Conservation (phyloP, 2,113 vertebrate species). For the Anoplopoma fimbria region DNA sequence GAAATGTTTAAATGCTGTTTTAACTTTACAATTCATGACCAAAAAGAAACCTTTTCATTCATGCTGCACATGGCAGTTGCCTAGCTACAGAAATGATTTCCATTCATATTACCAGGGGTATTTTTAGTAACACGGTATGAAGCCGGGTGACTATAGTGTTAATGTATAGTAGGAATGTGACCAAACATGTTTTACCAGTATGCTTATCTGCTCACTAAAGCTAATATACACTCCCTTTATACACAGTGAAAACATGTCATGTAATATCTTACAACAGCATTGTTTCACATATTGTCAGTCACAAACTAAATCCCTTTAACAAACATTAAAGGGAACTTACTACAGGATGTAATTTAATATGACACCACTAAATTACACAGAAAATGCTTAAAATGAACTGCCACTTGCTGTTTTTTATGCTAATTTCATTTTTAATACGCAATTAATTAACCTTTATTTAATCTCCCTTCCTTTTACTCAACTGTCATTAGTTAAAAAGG, state of each 20-base stretch:
- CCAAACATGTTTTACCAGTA: background rate
- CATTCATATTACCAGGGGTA: conserved; percentile 9
- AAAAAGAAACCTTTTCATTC: conserved; percentile 9
- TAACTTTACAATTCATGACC: no score
- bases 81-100: conserved; percentile 18
- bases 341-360: background rate
- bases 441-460: no score
- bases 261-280: background rate
- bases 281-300: background rate
- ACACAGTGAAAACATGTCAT: background rate
- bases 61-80: conserved; percentile 20
- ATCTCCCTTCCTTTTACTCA: background rate
- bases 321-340: background rate
- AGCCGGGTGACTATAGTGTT: background rate
- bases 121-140: conserved; percentile 22
- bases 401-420: background rate
- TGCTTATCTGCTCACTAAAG: background rate
- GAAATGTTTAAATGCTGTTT: background rate
- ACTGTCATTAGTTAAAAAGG: background rate
- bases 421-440: background rate
- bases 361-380: background rate
- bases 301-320: no score
- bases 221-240: background rate
- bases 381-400: background rate
- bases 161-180: background rate